Evolutionary conservation across 1,140 invertebrate species (phyloP), one percentile per base, ranked within the genome.

Genomic region (Cecropterus lyciades): DNA sequence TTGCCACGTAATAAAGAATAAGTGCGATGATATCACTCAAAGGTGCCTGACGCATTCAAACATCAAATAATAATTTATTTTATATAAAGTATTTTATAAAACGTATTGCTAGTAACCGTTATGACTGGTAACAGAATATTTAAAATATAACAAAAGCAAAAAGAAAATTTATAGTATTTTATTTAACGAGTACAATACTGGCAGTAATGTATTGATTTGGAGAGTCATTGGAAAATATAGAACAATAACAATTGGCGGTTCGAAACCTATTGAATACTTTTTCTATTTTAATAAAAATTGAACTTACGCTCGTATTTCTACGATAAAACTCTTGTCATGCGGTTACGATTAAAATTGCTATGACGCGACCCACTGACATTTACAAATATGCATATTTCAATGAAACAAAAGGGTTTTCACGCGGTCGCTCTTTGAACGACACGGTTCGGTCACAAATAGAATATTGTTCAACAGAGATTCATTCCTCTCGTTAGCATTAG

Each of bases 371-470:
- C 55, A 57, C 17, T 57, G 42, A 57, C 42, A 57, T 57, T 57
- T 57, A 46, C 20, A 52, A 52, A 33, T 14, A 56, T 56, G 16
- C 42, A 46, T 30, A 57, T 46, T 57, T 57, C 55, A 57, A 45
- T 57, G 8, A 57, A 48, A 59, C 56, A 59, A 59, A 57, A 33
- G 14, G 13, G 42, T 24, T 56, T 56, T 56, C 8, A 43, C 27
- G 42, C 40, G 53, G 17, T 43, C 53, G 40, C 40, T 43, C 40
- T 43, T 14, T 43, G n/a, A 14, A 43, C 11, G 10, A 13, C 4
- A 43, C 40, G 40, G 40, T 43, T 43, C 40, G 13, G 40, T 14
- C 11, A 13, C n/a, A 43, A 43, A 43, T 43, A 43, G 40, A 43
- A 43, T 43, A 14, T 43, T 43, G 14, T 43, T 43, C 40, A 43